phyloP scores from a whole-genome alignment of 2,888 invertebrate species.

The Pimpla rufipes region DNA sequence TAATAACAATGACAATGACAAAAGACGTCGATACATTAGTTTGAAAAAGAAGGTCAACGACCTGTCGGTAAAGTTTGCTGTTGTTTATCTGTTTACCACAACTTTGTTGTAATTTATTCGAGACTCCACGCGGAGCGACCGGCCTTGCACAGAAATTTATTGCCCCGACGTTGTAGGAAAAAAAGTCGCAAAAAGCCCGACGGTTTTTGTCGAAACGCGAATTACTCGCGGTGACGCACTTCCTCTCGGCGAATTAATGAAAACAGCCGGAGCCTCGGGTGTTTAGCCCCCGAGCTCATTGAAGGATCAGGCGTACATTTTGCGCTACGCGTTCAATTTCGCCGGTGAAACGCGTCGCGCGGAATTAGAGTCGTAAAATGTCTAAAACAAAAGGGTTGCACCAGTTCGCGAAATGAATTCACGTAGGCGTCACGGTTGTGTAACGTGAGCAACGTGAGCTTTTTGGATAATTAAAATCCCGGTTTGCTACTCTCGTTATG shows the following conservation, averaged over 20 bases:
- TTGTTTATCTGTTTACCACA: no score
- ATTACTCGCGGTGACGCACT: neutral
- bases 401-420: neutral
- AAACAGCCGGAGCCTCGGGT: neutral
- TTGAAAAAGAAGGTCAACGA: no score
- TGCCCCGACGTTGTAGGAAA: no score
- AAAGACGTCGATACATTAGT: no score
- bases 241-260: neutral
- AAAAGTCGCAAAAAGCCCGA: neutral
- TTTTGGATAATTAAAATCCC: neutral
- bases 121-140: no score
- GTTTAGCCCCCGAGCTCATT: neutral
- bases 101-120: neutral
- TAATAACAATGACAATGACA: no score
- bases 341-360: neutral
- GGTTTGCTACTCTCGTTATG: no score
- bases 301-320: neutral
- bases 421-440: neutral
- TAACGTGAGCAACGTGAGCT: neutral
- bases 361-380: constrained; percentile 1
- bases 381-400: neutral
- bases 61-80: no score
- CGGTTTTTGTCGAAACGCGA: neutral
- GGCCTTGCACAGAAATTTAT: no score
- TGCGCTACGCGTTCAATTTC: neutral